These are phyloP conservation scores for Halichondria panicea DNA, from an alignment of 37 sponge, comb jelly and placozoan species.

Conservation along the genomic window DNA sequence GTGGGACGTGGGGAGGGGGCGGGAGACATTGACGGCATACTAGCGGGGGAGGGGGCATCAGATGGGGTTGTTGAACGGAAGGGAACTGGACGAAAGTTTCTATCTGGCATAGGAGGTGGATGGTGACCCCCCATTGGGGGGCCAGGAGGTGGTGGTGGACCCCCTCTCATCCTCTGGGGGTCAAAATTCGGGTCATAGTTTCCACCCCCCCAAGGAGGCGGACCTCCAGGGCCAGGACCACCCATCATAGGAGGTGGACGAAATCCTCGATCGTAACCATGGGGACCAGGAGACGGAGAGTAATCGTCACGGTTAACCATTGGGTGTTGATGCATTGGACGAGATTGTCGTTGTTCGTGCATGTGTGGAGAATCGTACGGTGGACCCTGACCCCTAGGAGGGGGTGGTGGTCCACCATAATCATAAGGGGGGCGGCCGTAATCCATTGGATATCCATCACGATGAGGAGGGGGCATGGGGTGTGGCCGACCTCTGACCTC, in stretches of 20 bases:
- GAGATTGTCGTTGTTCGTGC: background rate
- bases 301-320: too few species aligned
- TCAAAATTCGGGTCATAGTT: background rate
- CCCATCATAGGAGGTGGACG: background rate
- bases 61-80: conserved; percentile 25
- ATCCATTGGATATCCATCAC: background rate
- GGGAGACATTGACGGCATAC: conserved; percentile 45
- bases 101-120: conserved; percentile 35
- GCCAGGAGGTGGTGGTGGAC: background rate
- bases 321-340: too few species aligned
- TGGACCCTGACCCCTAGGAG: background rate
- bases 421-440: background rate
- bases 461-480: too few species aligned
- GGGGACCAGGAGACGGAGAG: background rate
- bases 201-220: background rate
- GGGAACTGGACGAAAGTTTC: conserved; percentile 27
- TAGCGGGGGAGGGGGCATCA: conserved; percentile 57
- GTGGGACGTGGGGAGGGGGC: conserved; percentile 63
- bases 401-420: conserved; percentile 2
- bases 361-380: background rate
- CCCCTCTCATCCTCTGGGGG: conserved; percentile 1
- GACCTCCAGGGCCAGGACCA: background rate
- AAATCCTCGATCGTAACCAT: background rate
- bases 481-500: conserved; percentile 4
- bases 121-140: background rate